Evolutionary conservation across 1,140 invertebrate genomes (phyloP), one percentile per base, ranked within the genome.

Genomic region (Leptinotarsa undecemlineata): DNA sequence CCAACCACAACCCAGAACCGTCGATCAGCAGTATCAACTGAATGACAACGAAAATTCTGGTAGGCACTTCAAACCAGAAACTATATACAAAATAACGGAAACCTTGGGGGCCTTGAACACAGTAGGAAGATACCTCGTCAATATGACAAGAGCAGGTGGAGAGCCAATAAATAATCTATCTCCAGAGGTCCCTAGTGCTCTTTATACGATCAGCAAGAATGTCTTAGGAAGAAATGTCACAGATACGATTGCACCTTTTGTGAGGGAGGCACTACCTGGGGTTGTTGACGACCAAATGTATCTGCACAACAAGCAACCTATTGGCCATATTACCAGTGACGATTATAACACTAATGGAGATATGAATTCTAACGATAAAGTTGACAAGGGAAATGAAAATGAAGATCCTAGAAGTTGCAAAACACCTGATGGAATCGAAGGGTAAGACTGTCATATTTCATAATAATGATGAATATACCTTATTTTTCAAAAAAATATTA

Each of bases 151-250:
- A 3, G 89, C 88, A 4, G 84, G 86, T 6, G 86, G 83, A 61
- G 86, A 85, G 5, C 82, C 87, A 74, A 84, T 83, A 66, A 83
- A 85, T 57, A 76, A 73, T 61, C 64, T 79, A 13, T 85, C 87
- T 3, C 87, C 90, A 72, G 89, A 90, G 74, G 79, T 91, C n/a
- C 91, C 92, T 20, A 89, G 89, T 71, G 93, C 93, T 1, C 86
- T 94, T 42, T 94, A 94, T 81, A 94, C 92, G 0, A 90, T 95
- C 51, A 93, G 92, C 48, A 94, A 94, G 83, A 94, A 94, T 81
- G 92, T 94, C 51, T 83, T 95, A 11, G 94, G 93, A 3, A 88
- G 90, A 79, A 94, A 94, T 79, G 91, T 94, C 1, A 94, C 93
- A 0, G 92, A 94, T 80, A 92, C 91, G 70, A 91, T 93, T 78